phyloP scores from a whole-genome alignment of 2,888 invertebrate genomes.

The Ditylenchus weischeri region DNA sequence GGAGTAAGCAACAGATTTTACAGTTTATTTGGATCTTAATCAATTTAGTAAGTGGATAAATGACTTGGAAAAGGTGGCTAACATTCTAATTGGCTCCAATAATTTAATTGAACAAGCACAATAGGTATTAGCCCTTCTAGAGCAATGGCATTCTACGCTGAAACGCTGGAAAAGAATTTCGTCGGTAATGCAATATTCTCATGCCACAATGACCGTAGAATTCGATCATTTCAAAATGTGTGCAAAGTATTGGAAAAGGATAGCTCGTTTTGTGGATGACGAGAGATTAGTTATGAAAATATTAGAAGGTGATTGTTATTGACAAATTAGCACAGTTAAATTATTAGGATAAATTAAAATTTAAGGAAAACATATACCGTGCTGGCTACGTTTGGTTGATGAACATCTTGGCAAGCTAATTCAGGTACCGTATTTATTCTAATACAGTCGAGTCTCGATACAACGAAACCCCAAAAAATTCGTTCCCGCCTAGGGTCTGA shows the following conservation, averaged over 20 bases:
- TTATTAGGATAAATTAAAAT: neutral
- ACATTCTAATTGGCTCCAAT: neutral
- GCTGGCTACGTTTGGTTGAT: constrained; percentile 39
- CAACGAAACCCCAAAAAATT: too few species aligned
- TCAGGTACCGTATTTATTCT: too few species aligned
- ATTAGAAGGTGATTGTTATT: constrained; percentile 31
- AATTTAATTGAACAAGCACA: too few species aligned
- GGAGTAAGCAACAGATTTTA: constrained; percentile 18
- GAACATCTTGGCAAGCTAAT: constrained; percentile 26
- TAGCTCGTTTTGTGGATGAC: constrained; percentile 29
- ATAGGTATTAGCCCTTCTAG: constrained; percentile 9
- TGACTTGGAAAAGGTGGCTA: constrained; percentile 21
- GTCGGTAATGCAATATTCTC: constrained; percentile 30
- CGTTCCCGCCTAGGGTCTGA: too few species aligned
- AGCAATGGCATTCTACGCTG: constrained; percentile 31
- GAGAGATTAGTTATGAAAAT: constrained; percentile 37
- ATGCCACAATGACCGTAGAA: constrained; percentile 27
- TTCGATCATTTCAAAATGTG: constrained; percentile 34
- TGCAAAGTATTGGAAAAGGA: constrained; percentile 29
- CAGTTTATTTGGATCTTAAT: neutral
- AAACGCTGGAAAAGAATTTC: constrained; percentile 33
- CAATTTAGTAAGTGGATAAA: constrained; percentile 33
- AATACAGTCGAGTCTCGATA: too few species aligned
- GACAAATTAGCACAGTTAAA: neutral
- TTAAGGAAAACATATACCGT: constrained; percentile 35